These are phyloP conservation scores for Drosophila flavopinicola DNA, from an alignment of 2,888 invertebrate genomes.

Conservation along the genomic window DNA sequence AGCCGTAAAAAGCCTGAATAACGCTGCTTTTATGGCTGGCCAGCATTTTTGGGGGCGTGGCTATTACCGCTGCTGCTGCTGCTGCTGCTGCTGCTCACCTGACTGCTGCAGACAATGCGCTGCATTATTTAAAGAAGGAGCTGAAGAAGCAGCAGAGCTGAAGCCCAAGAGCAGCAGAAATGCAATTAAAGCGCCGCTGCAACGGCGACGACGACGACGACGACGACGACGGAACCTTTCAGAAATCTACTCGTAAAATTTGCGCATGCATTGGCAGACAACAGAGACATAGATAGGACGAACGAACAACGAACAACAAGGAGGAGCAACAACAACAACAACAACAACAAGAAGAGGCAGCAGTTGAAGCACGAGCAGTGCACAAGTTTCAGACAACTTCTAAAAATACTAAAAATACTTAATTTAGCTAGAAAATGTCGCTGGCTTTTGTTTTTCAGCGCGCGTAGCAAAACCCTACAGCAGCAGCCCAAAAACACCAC, in stretches of 20 bases:
- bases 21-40: constrained; percentile 58
- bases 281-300: constrained; percentile 34
- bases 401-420: constrained; percentile 79
- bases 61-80: not conserved
- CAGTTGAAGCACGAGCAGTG: constrained; percentile 9
- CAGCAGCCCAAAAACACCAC: too few species aligned
- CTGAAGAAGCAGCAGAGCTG: constrained; percentile 1
- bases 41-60: constrained; percentile 49
- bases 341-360: constrained; percentile 13
- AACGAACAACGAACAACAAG: constrained; percentile 11
- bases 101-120: constrained; percentile 69
- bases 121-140: constrained; percentile 73
- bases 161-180: constrained; percentile 50
- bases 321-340: constrained; percentile 9
- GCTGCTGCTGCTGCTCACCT: constrained; percentile 46
- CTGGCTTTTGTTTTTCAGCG: constrained; percentile 69
- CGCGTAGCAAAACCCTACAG: constrained; percentile 37
- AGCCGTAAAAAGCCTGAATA: constrained; percentile 57
- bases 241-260: constrained; percentile 73
- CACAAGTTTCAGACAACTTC: constrained; percentile 61
- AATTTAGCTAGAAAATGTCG: constrained; percentile 79
- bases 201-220: too few species aligned
- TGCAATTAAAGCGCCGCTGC: constrained; percentile 76
- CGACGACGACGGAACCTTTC: constrained; percentile 68
- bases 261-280: constrained; percentile 71